A percentile compares a stretch with the other conserved stretches of the same genome.
These are phyloP conservation scores for Drosophila repleta DNA, from an alignment of 1,140 invertebrate species.

Conservation along the genomic window DNA sequence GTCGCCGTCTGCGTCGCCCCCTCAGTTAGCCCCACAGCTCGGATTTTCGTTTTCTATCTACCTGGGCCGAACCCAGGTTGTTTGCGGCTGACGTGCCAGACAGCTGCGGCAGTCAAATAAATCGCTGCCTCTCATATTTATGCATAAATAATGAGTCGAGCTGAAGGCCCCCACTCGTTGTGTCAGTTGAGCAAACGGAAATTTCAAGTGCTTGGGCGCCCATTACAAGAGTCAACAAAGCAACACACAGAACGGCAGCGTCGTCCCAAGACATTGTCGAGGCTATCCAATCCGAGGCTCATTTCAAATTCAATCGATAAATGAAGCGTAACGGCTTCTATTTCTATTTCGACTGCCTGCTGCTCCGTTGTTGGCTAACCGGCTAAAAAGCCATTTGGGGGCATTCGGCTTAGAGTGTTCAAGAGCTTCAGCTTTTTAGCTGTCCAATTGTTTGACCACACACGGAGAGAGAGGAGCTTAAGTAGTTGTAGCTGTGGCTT, in stretches of 20 bases:
- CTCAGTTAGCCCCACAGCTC: neutral
- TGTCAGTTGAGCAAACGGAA: conserved; percentile 51
- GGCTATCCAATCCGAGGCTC: conserved; percentile 40
- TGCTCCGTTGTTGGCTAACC: neutral
- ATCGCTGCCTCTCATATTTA: conserved; percentile 80
- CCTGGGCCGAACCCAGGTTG: neutral
- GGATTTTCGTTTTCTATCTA: conserved; percentile 3
- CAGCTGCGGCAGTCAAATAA: conserved; percentile 64
- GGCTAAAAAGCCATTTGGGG: conserved; percentile 49
- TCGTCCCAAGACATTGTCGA: conserved; percentile 12
- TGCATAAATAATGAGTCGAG: conserved; percentile 76
- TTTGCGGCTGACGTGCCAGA: conserved; percentile 42
- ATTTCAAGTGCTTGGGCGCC: conserved; percentile 58
- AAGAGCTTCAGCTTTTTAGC: conserved; percentile 10
- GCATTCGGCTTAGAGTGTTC: conserved; percentile 42
- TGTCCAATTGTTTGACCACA: conserved; percentile 31
- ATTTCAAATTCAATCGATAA: conserved; percentile 80
- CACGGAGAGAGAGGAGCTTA: too few species aligned
- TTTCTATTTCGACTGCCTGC: neutral
- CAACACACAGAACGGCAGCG: conserved; percentile 41
- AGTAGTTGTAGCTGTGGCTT: neutral
- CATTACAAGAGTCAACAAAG: conserved; percentile 69
- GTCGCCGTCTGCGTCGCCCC: neutral
- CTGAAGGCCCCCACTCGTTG: conserved; percentile 22
- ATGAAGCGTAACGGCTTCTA: conserved; percentile 59